Evolutionary conservation across 2,797 vertebrate species (phyloP), one percentile per base, ranked within the genome.

Genomic region (Bradypus variegatus): DNA sequence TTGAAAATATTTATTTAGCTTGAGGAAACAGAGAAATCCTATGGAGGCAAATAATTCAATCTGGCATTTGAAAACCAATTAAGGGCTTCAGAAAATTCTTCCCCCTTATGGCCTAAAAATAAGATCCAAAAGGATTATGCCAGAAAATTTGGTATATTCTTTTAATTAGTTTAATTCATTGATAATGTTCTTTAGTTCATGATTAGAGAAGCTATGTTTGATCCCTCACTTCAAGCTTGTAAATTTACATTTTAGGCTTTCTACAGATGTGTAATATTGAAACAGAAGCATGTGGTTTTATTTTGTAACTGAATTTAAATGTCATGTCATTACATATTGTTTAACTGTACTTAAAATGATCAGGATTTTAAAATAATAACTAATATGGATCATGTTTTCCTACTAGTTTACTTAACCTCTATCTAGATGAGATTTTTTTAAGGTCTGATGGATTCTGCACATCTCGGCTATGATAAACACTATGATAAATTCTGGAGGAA

Each of bases 1-100:
- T 93, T 96, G 87, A 96, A 97, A 97, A 96, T 96, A 96, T 95
- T 97, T 97, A 94, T 96, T 96, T 96, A 97, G 93, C 86, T 96
- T 89, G 79, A 94, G 89, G 81, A 97, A 94, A 96, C 92, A 94
- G 33, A 89, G 94, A 70, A 96, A 76, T 95, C 89, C 90, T 94
- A 72, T 94, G 84, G 94, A 96, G 94, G 95, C 80, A 95, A 96
- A 95, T 92, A 95, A 96, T 96, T 96, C 95, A 96, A 94, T 97
- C 88, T 82, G 93, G 90, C 85, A 97, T 96, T 96, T 95, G 95
- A 95, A 92, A 94, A 77, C 90, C 31, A 96, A 94, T 67, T 83
- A 93, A 94, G 82, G 90, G 95, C 96, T 97, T 95, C 90, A 95
- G 93, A 92, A 95, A 96, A 85, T 84, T 95, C 92, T 96, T 96